phyloP scores from a whole-genome alignment of 2,797 vertebrate species.

The Telmatherina bonti region DNA sequence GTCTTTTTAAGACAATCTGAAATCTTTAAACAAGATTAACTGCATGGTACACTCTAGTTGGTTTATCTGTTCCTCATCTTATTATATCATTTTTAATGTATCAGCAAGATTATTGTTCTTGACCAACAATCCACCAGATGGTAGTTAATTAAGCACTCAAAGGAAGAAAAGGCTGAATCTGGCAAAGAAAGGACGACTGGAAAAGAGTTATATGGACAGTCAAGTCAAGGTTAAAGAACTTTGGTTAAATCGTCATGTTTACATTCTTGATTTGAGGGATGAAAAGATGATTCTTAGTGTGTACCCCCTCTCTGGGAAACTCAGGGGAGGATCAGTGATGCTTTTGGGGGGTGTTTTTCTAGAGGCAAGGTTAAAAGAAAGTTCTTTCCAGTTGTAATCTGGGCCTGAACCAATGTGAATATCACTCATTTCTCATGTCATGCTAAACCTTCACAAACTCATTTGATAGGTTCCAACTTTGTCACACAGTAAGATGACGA shows the following conservation, averaged over 20 bases:
- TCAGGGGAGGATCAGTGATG: not conserved
- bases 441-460: constrained; percentile 2
- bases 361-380: not conserved
- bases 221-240: not conserved
- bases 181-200: not conserved
- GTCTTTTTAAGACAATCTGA: too few species aligned
- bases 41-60: not conserved
- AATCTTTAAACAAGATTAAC: too few species aligned
- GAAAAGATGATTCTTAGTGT: too few species aligned
- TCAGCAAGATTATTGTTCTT: not conserved
- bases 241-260: not conserved
- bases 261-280: not conserved
- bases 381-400: not conserved
- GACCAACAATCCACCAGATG: not conserved
- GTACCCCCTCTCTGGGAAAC: too few species aligned
- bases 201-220: not conserved
- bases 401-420: not conserved
- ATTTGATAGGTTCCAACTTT: not conserved
- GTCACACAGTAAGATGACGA: not conserved
- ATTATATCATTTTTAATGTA: too few species aligned
- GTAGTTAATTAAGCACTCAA: not conserved
- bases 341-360: not conserved
- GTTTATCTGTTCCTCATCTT: not conserved
- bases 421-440: not conserved
- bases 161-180: not conserved